These are phyloP conservation scores for Littorina saxatilis DNA, from an alignment of 1,140 invertebrate species.

Conservation along the genomic window DNA sequence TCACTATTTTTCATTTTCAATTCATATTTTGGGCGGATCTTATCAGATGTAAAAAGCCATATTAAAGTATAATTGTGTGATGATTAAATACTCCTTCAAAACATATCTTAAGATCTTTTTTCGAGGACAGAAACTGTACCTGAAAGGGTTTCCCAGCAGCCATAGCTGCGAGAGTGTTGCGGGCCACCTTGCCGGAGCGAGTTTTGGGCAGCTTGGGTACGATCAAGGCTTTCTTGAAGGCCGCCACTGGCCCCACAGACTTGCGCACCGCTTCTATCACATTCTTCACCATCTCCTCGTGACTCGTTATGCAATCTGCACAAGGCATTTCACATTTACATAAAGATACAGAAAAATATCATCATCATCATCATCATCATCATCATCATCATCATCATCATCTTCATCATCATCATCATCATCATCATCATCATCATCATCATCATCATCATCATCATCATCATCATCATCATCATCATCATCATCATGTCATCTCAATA, in stretches of 20 bases:
- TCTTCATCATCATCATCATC: too few species aligned
- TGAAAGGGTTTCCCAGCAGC: constrained; percentile 86
- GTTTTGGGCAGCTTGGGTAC: constrained; percentile 88
- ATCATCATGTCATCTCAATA: constrained; percentile 7
- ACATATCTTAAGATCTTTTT: too few species aligned
- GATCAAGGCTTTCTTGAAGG: constrained; percentile 86
- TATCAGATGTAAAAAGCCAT: too few species aligned
- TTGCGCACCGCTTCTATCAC: constrained; percentile 81
- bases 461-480: not conserved
- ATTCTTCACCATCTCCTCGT: constrained; percentile 71
- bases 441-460: constrained; percentile 12
- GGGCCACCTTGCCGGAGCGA: constrained; percentile 86
- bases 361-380: too few species aligned
- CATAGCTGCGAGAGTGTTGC: constrained; percentile 90
- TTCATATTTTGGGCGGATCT: too few species aligned
- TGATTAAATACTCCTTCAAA: too few species aligned
- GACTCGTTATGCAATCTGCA: constrained; percentile 52
- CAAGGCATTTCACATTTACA: too few species aligned
- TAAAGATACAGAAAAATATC: too few species aligned
- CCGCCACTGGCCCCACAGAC: constrained; percentile 91
- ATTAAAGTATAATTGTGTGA: too few species aligned
- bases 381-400: too few species aligned
- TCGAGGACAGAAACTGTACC: constrained; percentile 75
- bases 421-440: constrained; percentile 6
- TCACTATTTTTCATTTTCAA: too few species aligned